Evolutionary conservation across 2,888 invertebrate species (phyloP), one percentile per base, ranked within the genome.

Genomic region (Acronicta alni): DNA sequence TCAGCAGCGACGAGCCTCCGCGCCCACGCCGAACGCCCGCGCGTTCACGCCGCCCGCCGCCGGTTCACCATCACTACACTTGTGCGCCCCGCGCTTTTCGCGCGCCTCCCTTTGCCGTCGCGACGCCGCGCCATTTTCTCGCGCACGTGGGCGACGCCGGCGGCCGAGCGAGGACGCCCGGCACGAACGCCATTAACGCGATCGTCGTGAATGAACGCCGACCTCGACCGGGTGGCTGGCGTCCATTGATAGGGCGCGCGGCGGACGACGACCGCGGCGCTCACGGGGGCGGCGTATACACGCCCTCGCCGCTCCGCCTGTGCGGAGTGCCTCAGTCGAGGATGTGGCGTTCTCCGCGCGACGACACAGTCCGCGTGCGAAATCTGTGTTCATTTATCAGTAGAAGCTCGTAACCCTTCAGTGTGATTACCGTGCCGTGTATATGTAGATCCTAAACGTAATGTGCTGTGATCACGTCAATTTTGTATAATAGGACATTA

Each of bases 41-140:
- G 80, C 86, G 81, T 81, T 74, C 84, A 72, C 79, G 82, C 83
- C 85, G 83, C 84, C 82, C 82, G 81, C 79, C 82, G 81, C 77
- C 75, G 80, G 80, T 72, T 77, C 71, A 80, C 83, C 87, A 85
- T 85, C 92, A 91, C 89, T 89, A 88, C 91, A 85, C 86, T 89
- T 84, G 89, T 84, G 89, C 87, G 86, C 81, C 87, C 90, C 90
- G 88, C 89, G 89, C 90, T 93, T 93, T 93, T 92, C 92, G 90
- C 92, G 92, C 93, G 92, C 90, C 88, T 93, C 84, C 89, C 89
- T 90, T 87, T 78, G 84, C 75, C 90, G 90, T 87, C 89, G 89
- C 91, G 91, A 90, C 90, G 90, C 89, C 92, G 93, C 93, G 93
- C 93, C 93, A 93, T 92, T 93, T 93, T 89, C 92, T 82, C 90